Conservation (phyloP, 2,888 invertebrate genomes). For the Xestia ashworthii region DNA sequence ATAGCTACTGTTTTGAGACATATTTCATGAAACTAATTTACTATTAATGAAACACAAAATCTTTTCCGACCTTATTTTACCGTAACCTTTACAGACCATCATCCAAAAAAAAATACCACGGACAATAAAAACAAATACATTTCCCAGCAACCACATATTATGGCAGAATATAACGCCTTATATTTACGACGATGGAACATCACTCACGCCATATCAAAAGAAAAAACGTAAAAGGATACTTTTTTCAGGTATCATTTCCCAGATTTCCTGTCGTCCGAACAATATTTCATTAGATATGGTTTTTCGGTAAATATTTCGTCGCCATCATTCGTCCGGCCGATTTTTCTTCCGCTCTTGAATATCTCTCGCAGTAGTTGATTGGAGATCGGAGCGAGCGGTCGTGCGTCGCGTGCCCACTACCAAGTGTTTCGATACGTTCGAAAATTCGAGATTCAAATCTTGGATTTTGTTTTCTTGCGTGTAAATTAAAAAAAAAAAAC, state of each 20-base stretch:
- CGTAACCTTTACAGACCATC: neutral
- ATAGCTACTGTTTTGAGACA: neutral
- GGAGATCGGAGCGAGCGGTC: slow-evolving; percentile 54
- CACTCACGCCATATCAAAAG: neutral
- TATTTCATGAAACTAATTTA: neutral
- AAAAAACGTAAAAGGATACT: slow-evolving; percentile 19
- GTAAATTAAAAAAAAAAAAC: slow-evolving; percentile 20
- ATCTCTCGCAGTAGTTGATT: slow-evolving; percentile 60
- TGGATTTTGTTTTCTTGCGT: slow-evolving; percentile 31
- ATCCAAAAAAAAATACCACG: neutral
- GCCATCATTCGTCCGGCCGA: slow-evolving; percentile 24
- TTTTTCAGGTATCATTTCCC: slow-evolving; percentile 49
- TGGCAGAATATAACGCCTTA: slow-evolving; percentile 12
- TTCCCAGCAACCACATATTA: slow-evolving; percentile 1
- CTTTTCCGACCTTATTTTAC: neutral
- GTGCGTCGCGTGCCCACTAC: slow-evolving; percentile 38
- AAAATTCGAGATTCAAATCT: slow-evolving; percentile 39
- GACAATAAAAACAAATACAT: neutral
- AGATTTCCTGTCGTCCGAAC: slow-evolving; percentile 61
- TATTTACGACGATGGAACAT: slow-evolving; percentile 23
- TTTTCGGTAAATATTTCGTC: slow-evolving; percentile 66
- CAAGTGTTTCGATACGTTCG: slow-evolving; percentile 49
- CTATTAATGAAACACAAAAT: neutral
- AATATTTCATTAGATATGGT: slow-evolving; percentile 70
- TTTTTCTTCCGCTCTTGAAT: slow-evolving; percentile 58